Evolutionary conservation across 2,113 vertebrate genomes (phyloP), one percentile per base, ranked within the genome.

Genomic region (Carassius auratus): DNA sequence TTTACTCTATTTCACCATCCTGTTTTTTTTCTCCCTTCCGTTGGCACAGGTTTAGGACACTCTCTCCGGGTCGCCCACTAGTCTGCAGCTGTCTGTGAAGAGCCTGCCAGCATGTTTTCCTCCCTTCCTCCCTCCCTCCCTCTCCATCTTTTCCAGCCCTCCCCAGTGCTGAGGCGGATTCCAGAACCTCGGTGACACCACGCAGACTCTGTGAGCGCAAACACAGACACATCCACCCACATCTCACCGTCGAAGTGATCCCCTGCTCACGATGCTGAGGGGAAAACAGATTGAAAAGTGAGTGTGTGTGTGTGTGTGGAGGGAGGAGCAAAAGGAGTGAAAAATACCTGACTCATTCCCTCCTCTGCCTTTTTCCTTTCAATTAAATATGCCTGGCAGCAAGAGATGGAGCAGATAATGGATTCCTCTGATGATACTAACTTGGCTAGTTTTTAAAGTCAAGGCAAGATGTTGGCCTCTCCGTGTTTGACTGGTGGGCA

Each of bases 191-290:
- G 7, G 76, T 89, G 88, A 89, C 86, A 88, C 82, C 26, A 23
- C 92, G 90, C 92, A 89, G 92, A 90, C 92, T 91, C 91, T 86
- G 91, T 79, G 85, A 91, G 89, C 85, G 88, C 92, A 83, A 92
- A 94, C 92, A 94, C 93, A 92, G 93, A 93, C 92, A 93, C 93
- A 91, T 81, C 91, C 93, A 88, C 94, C 94, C 86, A 95, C 94
- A 84, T 87, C 9, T 78, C 88, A 86, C 90, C 91, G 90, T 91
- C 91, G 86, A 90, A 92, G 92, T 89, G 91, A 92, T 92, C 93
- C 91, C 89, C 30, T 83, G 91, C 92, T 93, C 93, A 92, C 85
- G 83, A 91, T 90, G 93, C 89, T 57, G 61, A 88, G 86, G 88
- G 85, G 90, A 92, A 84, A 91, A 88, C 89, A 92, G 89, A 93